Evolutionary conservation across 2,113 vertebrate genomes (phyloP).

Genomic region (Pavo muticus): DNA sequence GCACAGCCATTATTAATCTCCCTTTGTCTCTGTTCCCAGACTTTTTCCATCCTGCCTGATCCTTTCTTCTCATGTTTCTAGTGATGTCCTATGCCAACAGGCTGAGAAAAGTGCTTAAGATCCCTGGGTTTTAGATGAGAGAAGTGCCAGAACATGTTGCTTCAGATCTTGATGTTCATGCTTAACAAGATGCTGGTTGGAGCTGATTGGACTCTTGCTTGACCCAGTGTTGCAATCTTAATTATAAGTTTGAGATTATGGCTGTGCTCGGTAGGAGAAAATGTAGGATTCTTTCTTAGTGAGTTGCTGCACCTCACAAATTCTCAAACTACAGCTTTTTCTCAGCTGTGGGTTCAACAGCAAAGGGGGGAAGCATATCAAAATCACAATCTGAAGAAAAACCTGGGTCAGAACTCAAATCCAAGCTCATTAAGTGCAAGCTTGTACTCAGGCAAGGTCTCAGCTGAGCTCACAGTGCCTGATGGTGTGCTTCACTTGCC

Average conservation of each 20-base stretch:
- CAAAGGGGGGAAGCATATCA: neutral
- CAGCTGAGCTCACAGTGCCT: neutral
- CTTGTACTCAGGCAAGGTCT: neutral
- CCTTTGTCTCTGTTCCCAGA: neutral
- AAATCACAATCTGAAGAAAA: neutral
- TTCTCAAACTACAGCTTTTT: neutral
- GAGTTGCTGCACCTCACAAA: neutral
- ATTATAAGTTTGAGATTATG: neutral
- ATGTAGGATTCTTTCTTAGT: neutral
- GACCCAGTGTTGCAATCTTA: neutral
- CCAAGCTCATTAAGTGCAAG: neutral
- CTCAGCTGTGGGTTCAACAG: neutral
- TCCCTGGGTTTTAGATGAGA: neutral
- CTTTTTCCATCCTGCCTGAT: neutral
- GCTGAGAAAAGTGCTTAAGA: constrained; percentile 7
- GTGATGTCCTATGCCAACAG: neutral
- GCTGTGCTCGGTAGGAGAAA: neutral
- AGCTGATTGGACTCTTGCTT: neutral
- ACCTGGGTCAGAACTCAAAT: neutral
- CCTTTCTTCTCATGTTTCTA: neutral
- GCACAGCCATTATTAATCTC: neutral
- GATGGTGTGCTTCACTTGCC: neutral
- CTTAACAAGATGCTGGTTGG: neutral
- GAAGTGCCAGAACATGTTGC: neutral
- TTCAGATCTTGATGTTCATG: neutral